Base-by-base conservation (phyloP, 2,113 vertebrate species). In the Oceanites oceanicus region DNA sequence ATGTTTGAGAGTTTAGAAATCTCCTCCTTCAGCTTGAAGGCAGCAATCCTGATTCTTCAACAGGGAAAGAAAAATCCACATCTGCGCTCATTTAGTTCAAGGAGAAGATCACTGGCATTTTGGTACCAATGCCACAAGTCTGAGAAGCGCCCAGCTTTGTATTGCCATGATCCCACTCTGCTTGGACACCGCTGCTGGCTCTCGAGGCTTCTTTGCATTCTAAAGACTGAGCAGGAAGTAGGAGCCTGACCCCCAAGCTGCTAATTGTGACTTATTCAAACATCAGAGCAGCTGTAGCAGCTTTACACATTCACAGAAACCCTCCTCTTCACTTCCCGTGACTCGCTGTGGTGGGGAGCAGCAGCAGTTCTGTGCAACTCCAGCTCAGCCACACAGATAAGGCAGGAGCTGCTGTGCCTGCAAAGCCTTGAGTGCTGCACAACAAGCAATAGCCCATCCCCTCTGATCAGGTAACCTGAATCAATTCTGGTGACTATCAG, bases 251-350 rank as follows among this genome's bases (percentile, higher is more conserved):
- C 80, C 89, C 81, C 76, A 22, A n/a, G 84, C 88, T 94, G 83
- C 70, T 82, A 65, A 85, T 72, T 85, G 94, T 58, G 70, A 91
- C 77, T 94, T 74, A 68, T 76, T 93, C 49, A 90, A 55, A 93
- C 92, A 82, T 21, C 13, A 9, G 75, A 94, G 92, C 92, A 88
- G 95, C 93, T 93, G 80, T 45, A 82, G 79, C 80, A 82, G 90
- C 67, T 90, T 20, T 94, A 81, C 75, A 95, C 66, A 53, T 36
- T 67, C 40, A 34, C 58, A 90, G 89, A 68, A 95, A 19, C 47
- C 79, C 92, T 96, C 70, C 85, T 85, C 70, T 63, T 10, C 0
- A 19, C 83, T 91, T 9, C 77, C 84, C 8, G 7, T 18, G 73
- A n/a, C 11, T 68, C 1, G 30, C 61, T 65, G 68, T 13, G 52